Conservation (phyloP, 2,797 vertebrate species). For the Catostomus latipinnis region DNA sequence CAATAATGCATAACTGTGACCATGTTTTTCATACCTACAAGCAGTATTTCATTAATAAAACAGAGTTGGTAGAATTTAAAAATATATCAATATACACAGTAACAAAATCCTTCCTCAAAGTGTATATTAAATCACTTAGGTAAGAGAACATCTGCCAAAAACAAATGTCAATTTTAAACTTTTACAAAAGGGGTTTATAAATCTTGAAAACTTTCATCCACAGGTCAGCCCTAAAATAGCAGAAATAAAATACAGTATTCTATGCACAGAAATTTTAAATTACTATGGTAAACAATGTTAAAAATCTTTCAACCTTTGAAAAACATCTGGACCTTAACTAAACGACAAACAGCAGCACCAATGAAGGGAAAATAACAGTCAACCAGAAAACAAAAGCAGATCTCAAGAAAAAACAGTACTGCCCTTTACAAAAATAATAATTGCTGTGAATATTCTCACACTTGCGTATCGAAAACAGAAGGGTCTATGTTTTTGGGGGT, state of each 20-base stretch:
- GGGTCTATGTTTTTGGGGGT: background rate
- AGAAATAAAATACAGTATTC: background rate
- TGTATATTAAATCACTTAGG: conserved; percentile 3
- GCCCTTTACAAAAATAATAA: conserved; percentile 32
- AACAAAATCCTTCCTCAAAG: background rate
- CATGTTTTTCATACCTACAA: background rate
- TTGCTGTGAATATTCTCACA: conserved; percentile 1
- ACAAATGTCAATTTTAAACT: background rate
- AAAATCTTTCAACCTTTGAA: background rate
- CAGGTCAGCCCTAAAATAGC: background rate
- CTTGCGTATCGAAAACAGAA: conserved; percentile 25
- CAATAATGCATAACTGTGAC: background rate
- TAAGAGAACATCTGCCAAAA: background rate
- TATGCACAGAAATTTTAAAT: background rate
- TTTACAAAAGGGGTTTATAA: background rate
- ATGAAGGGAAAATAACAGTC: background rate
- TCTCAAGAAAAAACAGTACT: conserved; percentile 17
- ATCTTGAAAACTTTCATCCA: background rate
- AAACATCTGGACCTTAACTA: background rate
- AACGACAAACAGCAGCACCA: conserved; percentile 5
- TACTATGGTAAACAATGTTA: background rate
- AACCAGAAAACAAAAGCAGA: background rate
- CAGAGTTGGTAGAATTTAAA: background rate
- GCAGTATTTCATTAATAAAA: background rate
- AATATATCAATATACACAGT: background rate